These are phyloP conservation scores for Dendrocincla tyrannina DNA, from an alignment of 2,797 vertebrate species.

Conservation along the genomic window DNA sequence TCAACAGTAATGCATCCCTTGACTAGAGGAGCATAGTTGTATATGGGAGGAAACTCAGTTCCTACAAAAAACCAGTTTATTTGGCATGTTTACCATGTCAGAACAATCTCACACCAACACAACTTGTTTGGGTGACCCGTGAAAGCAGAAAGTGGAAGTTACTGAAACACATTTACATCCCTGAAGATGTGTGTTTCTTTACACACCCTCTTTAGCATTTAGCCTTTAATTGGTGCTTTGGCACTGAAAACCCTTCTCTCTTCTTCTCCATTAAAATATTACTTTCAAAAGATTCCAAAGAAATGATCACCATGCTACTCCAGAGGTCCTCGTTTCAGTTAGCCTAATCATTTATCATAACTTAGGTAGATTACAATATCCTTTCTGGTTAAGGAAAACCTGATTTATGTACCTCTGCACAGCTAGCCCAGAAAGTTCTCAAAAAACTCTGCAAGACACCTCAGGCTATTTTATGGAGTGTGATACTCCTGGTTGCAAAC, in stretches of 20 bases:
- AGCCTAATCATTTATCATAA: neutral
- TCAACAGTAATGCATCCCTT: neutral
- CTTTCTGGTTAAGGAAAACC: neutral
- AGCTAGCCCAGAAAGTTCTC: neutral
- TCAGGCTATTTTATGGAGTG: neutral
- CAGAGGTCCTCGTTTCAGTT: neutral
- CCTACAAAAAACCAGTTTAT: neutral
- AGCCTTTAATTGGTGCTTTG: neutral
- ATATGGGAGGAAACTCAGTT: neutral
- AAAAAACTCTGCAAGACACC: neutral
- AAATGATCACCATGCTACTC: neutral
- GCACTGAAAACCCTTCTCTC: neutral
- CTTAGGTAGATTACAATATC: neutral
- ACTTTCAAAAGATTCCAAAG: neutral
- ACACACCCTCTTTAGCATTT: neutral
- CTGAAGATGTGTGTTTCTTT: neutral
- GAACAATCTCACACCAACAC: neutral
- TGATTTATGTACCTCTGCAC: neutral
- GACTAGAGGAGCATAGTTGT: neutral
- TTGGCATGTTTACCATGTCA: neutral
- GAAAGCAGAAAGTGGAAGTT: neutral
- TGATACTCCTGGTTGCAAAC: neutral
- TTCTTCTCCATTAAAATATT: neutral
- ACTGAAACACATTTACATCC: neutral
- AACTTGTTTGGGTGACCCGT: neutral